Base-by-base conservation (phyloP, 2,888 invertebrate species). In the Drosophila acutilabella region DNA sequence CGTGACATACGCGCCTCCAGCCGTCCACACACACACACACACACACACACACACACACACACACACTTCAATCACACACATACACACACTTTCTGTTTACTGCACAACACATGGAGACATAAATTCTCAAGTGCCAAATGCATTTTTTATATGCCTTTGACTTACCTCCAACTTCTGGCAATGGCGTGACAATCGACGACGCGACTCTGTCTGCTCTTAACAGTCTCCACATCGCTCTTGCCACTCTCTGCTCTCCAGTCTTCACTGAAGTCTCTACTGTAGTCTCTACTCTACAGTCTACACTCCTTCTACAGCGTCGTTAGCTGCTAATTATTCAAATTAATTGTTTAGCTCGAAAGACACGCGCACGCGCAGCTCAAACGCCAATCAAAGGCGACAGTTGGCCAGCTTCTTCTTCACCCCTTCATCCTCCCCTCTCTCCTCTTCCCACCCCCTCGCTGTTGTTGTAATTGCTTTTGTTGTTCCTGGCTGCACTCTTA, bases 251-350 rank as follows among this genome's bases (percentile, higher is more conserved):
- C 11, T 56, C 7, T 20, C 23, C 56, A 2, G 4, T 16, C 45
- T 23, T 18, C 14, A 14, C 38, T 30, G 30, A 1, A 26, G 11
- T 18, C 33, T 20, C 20, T 16, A 5, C 50, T 3, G 30, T 30
- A 26, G 11, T 36, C 33, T 36, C 33, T 33, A 5, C 50, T 3
- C 36, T 36, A 13, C 65, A 16, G 26, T 38, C 14, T 10, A 30
- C 45, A 42, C 26, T 40, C 41, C 56, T 18, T 45, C 56, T 44
- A 26, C 41, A 47, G 52, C 73, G 72, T 86, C 86, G 88, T 88
- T 84, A 87, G 82, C 78, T 80, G 81, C 87, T 88, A 88, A 88
- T 88, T 88, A 88, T 88, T 89, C 90, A 88, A 89, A 89, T 89
- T 87, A 88, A 88, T 88, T 88, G 89, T 87, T 89, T 75, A 69